These are phyloP conservation scores for Melinaea marsaeus DNA, from an alignment of 2,888 invertebrate genomes.

Conservation along the genomic window DNA sequence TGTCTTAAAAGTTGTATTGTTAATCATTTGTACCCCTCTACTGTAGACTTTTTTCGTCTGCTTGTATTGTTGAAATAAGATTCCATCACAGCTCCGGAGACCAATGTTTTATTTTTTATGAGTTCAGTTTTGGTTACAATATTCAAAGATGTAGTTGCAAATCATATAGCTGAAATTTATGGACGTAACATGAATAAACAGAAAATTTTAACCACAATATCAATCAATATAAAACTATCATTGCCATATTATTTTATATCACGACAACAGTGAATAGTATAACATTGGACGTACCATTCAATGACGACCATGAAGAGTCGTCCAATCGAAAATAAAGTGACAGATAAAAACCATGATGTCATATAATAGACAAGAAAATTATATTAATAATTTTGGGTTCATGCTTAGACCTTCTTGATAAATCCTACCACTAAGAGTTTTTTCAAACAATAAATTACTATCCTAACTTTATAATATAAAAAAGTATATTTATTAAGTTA, in stretches of 20 bases:
- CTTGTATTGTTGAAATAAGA: constrained; percentile 54
- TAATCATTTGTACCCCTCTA: constrained; percentile 70
- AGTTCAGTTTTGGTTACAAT: constrained; percentile 22
- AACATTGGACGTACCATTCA: constrained; percentile 52
- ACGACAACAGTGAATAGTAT: constrained; percentile 52
- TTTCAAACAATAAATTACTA: too few species aligned
- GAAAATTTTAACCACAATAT: constrained; percentile 20
- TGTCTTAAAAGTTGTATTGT: constrained; percentile 30
- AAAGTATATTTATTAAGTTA: too few species aligned
- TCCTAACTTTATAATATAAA: too few species aligned
- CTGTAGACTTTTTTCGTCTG: constrained; percentile 63
- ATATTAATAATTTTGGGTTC: background rate
- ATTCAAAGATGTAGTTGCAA: constrained; percentile 14
- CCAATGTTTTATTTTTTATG: constrained; percentile 50
- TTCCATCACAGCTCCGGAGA: constrained; percentile 68
- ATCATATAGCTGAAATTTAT: constrained; percentile 11
- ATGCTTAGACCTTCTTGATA: background rate
- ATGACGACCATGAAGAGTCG: constrained; percentile 39
- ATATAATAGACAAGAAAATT: constrained; percentile 22
- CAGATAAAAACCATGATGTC: constrained; percentile 36
- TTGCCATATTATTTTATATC: constrained; percentile 51
- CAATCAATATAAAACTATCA: constrained; percentile 26
- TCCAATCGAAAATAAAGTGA: constrained; percentile 47
- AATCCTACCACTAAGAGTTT: background rate
- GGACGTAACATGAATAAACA: constrained; percentile 13